Evolutionary conservation across 2,888 invertebrate species (phyloP).

Genomic region (Synergus itoensis): DNA sequence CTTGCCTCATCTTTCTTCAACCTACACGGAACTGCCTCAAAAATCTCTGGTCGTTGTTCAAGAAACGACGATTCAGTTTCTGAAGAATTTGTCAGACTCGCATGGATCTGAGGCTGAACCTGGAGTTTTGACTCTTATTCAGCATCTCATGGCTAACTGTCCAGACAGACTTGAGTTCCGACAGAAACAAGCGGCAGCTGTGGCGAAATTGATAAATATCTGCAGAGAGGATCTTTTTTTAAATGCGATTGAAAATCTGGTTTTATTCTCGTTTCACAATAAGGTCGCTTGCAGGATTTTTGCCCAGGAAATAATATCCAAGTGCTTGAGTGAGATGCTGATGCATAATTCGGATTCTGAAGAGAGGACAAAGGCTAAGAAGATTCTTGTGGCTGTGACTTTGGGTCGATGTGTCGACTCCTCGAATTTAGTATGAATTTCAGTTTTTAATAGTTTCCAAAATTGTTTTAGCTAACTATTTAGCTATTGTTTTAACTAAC

Average conservation of each 20-base stretch:
- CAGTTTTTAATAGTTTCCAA: background rate
- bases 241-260: slow-evolving; percentile 60
- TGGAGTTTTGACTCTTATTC: slow-evolving; percentile 66
- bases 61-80: slow-evolving; percentile 67
- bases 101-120: slow-evolving; percentile 60
- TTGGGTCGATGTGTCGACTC: slow-evolving; percentile 80
- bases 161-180: slow-evolving; percentile 71
- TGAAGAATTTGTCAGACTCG: slow-evolving; percentile 59
- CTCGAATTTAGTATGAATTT: slow-evolving; percentile 79
- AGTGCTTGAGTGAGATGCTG: slow-evolving; percentile 72
- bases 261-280: slow-evolving; percentile 71
- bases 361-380: slow-evolving; percentile 51
- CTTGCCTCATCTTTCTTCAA: slow-evolving; percentile 73
- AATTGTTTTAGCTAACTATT: too few species aligned
- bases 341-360: slow-evolving; percentile 38
- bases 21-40: slow-evolving; percentile 58
- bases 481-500: too few species aligned
- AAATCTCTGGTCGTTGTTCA: slow-evolving; percentile 62
- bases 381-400: slow-evolving; percentile 78
- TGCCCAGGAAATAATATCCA: slow-evolving; percentile 79
- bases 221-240: slow-evolving; percentile 57
- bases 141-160: slow-evolving; percentile 69
- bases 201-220: slow-evolving; percentile 68
- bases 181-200: slow-evolving; percentile 68
- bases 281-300: slow-evolving; percentile 78